phyloP scores from a whole-genome alignment of 2,888 invertebrate species.

The Eupithecia insigniata region DNA sequence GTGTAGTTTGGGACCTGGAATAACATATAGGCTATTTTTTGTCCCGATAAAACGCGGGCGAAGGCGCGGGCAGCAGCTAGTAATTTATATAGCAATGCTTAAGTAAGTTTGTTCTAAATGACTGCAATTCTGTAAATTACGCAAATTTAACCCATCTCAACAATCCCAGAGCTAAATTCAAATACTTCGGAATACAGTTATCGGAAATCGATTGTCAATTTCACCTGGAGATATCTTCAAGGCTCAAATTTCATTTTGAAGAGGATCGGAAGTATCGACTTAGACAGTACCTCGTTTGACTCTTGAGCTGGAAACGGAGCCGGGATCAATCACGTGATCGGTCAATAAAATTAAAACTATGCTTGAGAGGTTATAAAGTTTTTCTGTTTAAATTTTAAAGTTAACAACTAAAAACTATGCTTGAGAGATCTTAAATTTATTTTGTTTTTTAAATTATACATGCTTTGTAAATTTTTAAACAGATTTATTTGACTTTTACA shows the following conservation, averaged over 20 bases:
- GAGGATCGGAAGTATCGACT: not conserved
- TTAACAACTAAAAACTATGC: too few relatives aligned
- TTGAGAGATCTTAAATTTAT: too few relatives aligned
- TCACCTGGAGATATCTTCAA: not conserved
- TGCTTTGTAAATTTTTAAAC: too few relatives aligned
- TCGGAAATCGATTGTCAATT: slow-evolving; percentile 9
- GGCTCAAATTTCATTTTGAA: slow-evolving; percentile 1
- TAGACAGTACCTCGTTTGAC: not conserved
- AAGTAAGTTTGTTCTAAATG: not conserved
- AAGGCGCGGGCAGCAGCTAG: too few relatives aligned
- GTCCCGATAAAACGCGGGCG: too few relatives aligned
- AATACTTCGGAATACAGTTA: slow-evolving; percentile 1
- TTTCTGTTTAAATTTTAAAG: too few relatives aligned
- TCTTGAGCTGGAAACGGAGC: not conserved
- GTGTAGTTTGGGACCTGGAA: too few relatives aligned
- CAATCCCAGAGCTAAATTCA: not conserved
- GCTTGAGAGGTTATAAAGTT: not conserved
- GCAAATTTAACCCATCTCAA: not conserved
- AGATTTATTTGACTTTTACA: too few relatives aligned
- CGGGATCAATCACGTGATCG: not conserved
- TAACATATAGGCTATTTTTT: too few relatives aligned
- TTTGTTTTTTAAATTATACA: too few relatives aligned
- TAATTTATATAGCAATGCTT: too few relatives aligned
- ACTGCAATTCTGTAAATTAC: slow-evolving; percentile 3
- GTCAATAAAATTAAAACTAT: not conserved